Evolutionary conservation across 2,888 invertebrate species (phyloP), one percentile per base, ranked within the genome.

Genomic region (Dasypolia templi): DNA sequence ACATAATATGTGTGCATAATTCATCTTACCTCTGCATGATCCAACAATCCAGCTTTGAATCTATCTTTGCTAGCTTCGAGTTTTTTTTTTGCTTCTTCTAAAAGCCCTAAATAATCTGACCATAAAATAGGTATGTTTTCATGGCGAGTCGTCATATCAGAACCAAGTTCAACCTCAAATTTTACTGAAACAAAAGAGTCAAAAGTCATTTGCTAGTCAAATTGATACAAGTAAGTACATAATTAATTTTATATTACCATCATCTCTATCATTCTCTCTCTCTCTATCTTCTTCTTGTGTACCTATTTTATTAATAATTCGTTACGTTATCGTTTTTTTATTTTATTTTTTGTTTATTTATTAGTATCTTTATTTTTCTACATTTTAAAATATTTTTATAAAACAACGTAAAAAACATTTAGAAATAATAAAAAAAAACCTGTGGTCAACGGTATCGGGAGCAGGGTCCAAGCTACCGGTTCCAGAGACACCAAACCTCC

Each of bases 31-130:
- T 98, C 97, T 0, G 98, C 97, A 90, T 98, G 97, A 77, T 97
- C 97, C 59, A 98, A 92, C 14, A 99, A 93, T 66, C 96, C 96
- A n/a, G 97, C 94, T 93, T 98, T 98, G 88, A 98, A 98, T 85
- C 97, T 97, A 67, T 98, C 97, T 93, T 98, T 98, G 75, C 98
- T 97, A 77, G 97, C 96, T 85, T 97, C 97, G 26, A 99, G 94
- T 96, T 97, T 97, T 86, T 97, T 97, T 85, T 98, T 98, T 1
- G 98, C 97, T 82, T 98, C 97, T 70, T 97, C 97, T 19, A 99
- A 93, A 22, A 97, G 92, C 63, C 96, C 94, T 66, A 98, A 94
- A 93, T 99, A 99, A 3, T 96, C 96, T 46, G 96, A 90, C 99
- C 99, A 99, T 59, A 96, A 92, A 0, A 93, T 89, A 4, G 97